Evolutionary conservation across 1,140 invertebrate genomes (phyloP), one percentile per base, ranked within the genome.

Genomic region (Caenorhabditis inopinata): DNA sequence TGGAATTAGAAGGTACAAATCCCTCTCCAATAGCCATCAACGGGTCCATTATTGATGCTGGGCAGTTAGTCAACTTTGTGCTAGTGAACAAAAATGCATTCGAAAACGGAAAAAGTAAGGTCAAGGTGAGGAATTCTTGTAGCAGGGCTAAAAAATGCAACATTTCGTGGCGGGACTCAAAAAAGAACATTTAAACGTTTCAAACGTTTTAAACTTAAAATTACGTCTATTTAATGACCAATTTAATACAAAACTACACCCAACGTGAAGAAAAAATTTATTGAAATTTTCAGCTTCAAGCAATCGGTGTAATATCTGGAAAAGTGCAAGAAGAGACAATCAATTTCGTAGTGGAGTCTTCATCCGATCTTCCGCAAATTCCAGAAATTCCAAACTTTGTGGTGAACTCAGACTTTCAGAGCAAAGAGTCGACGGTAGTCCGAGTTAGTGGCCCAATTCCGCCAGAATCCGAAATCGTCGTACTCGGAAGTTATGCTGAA

Each of bases 321-420:
- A 68, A 68, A 68, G 58, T 68, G 3, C 58, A 68, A 68, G 58
- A 68, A 42, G 58, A 68, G n/a, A 68, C 58, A 5, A 68, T 68
- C n/a, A 38, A 68, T 9, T 68, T 68, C 12, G 58, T 38, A 42
- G 32, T 68, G 2, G 58, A 68, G 38, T 35, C 58, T 1, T 42
- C 58, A 3, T 68, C 58, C 2, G 32, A 42, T 12, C 58, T 68
- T 12, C 58, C 58, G 5, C 11, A 4, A 38, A 68, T 68, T 9
- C 58, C 58, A 42, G 58, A 68, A 23, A 68, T 68, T 68, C 32
- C 58, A 21, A 68, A 68, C n/a, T 68, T 68, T 12, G 58, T 68
- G 2, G 58, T 68, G 12, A 68, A 68, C 18, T 16, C 5, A 38
- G 58, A 68, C n/a, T 68, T 68, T 32, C 58, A 68, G 23, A 18